Conservation (phyloP, 1,140 invertebrate genomes). For the Drosophila fuyamai region DNA sequence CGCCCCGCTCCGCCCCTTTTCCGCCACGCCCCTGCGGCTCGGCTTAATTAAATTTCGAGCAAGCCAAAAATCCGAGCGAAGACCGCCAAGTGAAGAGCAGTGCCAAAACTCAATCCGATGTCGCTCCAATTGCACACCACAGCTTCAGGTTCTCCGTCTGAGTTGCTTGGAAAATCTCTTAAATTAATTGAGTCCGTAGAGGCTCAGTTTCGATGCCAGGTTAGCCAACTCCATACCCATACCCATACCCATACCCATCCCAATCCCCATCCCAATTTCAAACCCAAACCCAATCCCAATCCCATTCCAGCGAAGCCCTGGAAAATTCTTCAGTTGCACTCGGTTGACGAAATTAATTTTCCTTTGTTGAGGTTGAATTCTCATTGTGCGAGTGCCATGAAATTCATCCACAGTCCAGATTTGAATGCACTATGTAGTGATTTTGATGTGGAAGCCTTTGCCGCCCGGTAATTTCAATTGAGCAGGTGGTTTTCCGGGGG, state of each 20-base stretch:
- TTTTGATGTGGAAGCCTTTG: constrained; percentile 42
- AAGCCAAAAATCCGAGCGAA: constrained; percentile 60
- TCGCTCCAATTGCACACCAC: constrained; percentile 33
- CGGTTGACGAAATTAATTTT: constrained; percentile 69
- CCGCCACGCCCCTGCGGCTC: constrained; percentile 22
- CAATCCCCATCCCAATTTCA: not conserved
- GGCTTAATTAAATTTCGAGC: constrained; percentile 74
- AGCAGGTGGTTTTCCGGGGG: not conserved
- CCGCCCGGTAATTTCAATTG: constrained; percentile 23
- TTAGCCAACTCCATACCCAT: not conserved
- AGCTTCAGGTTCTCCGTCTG: constrained; percentile 6
- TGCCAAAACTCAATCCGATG: constrained; percentile 41
- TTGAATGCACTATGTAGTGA: constrained; percentile 34
- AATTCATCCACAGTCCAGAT: constrained; percentile 32
- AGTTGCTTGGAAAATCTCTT: constrained; percentile 55
- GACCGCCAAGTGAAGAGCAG: constrained; percentile 62
- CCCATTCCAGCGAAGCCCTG: constrained; percentile 48
- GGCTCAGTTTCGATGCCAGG: constrained; percentile 22
- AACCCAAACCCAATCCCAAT: not conserved
- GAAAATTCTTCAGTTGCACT: constrained; percentile 41
- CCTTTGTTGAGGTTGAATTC: constrained; percentile 52
- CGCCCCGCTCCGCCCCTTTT: not conserved
- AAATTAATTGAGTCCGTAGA: constrained; percentile 70
- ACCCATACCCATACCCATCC: not conserved
- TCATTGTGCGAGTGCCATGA: constrained; percentile 45